phyloP scores from a whole-genome alignment of 23 tunicate species.

The Trididemnum clinides region DNA sequence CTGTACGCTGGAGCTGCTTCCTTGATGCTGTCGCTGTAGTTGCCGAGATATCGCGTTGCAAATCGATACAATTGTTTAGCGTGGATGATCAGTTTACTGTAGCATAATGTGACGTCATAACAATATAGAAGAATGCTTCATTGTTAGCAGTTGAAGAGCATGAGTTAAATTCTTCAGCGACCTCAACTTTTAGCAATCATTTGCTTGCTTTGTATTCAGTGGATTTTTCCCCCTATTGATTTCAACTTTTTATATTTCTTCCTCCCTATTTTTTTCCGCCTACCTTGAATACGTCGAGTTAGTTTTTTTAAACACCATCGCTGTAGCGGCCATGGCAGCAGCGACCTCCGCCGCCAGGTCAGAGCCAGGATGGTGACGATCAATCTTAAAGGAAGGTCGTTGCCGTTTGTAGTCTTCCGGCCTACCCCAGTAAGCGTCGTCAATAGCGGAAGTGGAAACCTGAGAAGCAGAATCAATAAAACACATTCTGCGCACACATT shows the following conservation, averaged over 20 bases:
- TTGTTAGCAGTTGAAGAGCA: too few species aligned
- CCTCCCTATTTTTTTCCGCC: neutral
- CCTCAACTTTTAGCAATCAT: too few species aligned
- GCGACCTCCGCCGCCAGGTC: slow-evolving; percentile 94
- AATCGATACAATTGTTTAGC: slow-evolving; percentile 66
- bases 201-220: too few species aligned
- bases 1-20: slow-evolving; percentile 47
- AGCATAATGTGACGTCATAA: neutral
- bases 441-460: slow-evolving; percentile 65
- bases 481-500: too few species aligned
- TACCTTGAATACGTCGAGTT: slow-evolving; percentile 63
- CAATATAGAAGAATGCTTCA: too few species aligned
- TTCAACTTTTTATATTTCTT: too few species aligned
- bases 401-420: slow-evolving; percentile 82
- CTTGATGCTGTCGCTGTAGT: slow-evolving; percentile 69
- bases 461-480: too few species aligned
- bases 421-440: slow-evolving; percentile 80
- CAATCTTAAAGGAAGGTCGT: slow-evolving; percentile 72
- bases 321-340: slow-evolving; percentile 89
- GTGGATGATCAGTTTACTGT: slow-evolving; percentile 41
- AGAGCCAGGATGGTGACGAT: slow-evolving; percentile 74
- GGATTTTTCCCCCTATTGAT: too few species aligned
- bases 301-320: slow-evolving; percentile 61
- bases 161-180: too few species aligned
- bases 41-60: slow-evolving; percentile 77